Evolutionary conservation across 2,888 invertebrate species (phyloP).

Genomic region (Laothoe populi): DNA sequence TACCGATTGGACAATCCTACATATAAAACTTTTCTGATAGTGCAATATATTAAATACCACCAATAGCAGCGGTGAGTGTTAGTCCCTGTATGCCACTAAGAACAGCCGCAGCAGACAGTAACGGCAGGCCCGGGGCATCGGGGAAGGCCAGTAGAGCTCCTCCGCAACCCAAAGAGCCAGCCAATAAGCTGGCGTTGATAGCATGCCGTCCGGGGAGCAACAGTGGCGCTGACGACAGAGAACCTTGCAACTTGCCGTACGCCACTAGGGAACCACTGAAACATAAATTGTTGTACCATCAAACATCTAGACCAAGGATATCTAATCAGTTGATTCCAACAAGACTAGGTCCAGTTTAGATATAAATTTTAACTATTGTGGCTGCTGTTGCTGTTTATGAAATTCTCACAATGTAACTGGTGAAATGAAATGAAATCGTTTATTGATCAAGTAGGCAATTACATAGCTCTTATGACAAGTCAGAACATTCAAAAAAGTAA

Average conservation of each 20-base stretch:
- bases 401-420: too few relatives aligned
- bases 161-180: conserved; percentile 90
- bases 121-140: conserved; percentile 88
- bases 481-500: too few relatives aligned
- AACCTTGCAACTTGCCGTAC: conserved; percentile 94
- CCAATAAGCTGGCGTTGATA: conserved; percentile 88
- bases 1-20: too few relatives aligned
- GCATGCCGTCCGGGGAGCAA: conserved; percentile 93
- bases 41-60: conserved; percentile 82
- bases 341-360: too few relatives aligned
- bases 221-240: conserved; percentile 91
- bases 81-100: conserved; percentile 93
- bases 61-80: conserved; percentile 94
- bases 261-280: conserved; percentile 93
- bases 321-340: too few relatives aligned
- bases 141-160: conserved; percentile 86
- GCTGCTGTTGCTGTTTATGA: too few relatives aligned
- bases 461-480: too few relatives aligned
- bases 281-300: neutral
- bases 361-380: too few relatives aligned
- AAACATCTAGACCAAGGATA: too few relatives aligned
- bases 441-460: too few relatives aligned
- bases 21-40: too few relatives aligned
- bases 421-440: too few relatives aligned
- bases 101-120: conserved; percentile 90